phyloP scores from a whole-genome alignment of 2,888 invertebrate species.

The Watsonalla binaria region DNA sequence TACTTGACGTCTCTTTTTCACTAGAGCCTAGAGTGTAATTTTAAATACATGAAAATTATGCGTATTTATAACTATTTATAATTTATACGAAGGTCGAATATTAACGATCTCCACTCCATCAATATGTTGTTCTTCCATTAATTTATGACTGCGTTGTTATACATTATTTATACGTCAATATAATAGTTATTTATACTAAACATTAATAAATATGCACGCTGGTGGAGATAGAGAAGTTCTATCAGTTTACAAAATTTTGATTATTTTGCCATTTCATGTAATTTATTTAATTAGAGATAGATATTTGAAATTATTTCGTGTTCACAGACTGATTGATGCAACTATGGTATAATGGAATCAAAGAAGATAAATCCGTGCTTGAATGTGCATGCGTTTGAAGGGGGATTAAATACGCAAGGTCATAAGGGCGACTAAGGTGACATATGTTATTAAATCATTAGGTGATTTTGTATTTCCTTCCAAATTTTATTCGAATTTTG shows the following conservation, averaged over 20 bases:
- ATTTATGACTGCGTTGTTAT: constrained; percentile 6
- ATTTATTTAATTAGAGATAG: neutral
- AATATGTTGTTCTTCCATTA: constrained; percentile 32
- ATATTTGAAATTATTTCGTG: constrained; percentile 6
- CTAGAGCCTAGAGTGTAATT: neutral
- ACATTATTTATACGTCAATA: neutral
- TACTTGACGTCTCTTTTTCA: too few relatives aligned
- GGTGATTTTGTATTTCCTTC: too few relatives aligned
- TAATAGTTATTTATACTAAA: neutral
- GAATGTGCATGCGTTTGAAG: constrained; percentile 21
- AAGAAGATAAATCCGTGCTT: constrained; percentile 21
- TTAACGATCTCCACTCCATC: neutral
- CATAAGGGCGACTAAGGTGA: neutral
- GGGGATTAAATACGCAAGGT: constrained; percentile 8
- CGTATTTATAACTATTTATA: neutral
- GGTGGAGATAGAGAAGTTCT: constrained; percentile 1
- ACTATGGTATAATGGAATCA: constrained; percentile 27
- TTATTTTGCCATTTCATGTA: neutral
- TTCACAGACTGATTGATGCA: constrained; percentile 30
- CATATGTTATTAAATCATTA: too few relatives aligned
- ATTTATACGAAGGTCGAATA: neutral
- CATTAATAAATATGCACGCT: neutral
- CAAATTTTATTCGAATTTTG: too few relatives aligned
- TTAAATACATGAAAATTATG: neutral
- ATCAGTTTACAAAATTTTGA: neutral